Evolutionary conservation across 2,797 vertebrate species (phyloP).

Genomic region (Petrocephalus schoutedeni): DNA sequence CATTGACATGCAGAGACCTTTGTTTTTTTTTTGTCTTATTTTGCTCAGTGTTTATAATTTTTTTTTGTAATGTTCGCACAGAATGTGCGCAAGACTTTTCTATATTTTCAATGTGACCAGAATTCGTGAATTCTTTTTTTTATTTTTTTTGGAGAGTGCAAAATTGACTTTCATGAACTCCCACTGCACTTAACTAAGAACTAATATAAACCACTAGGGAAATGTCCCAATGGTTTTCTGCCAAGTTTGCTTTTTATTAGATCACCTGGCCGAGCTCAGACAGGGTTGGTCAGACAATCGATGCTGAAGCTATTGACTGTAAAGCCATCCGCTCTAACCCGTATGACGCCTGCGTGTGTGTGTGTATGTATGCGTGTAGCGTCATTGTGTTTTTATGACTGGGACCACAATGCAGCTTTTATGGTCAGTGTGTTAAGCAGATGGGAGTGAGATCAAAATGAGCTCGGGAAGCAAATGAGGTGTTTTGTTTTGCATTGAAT

Average conservation of each 20-base stretch:
- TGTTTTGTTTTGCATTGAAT: not conserved
- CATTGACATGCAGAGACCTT: not conserved
- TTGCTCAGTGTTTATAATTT: not conserved
- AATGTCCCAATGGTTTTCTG: not conserved
- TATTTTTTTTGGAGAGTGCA: not conserved
- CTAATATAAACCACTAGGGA: not conserved
- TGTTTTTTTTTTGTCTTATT: conserved; percentile 1
- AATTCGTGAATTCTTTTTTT: not conserved
- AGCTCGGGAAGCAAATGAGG: not conserved
- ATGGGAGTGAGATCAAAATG: not conserved
- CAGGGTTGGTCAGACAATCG: conserved; percentile 1
- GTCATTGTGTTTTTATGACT: not conserved
- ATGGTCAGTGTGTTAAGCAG: not conserved
- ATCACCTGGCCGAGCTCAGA: not conserved
- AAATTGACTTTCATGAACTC: not conserved
- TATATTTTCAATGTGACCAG: not conserved
- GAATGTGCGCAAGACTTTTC: not conserved
- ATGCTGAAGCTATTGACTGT: not conserved
- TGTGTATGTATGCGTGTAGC: not conserved
- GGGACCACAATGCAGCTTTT: not conserved
- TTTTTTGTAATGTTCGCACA: not conserved
- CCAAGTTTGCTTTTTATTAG: not conserved
- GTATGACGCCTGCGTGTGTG: not conserved
- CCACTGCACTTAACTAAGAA: not conserved
- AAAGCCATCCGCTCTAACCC: not conserved